phyloP scores from a whole-genome alignment of 1,140 invertebrate species.

The Akabosia matsudoensis region DNA sequence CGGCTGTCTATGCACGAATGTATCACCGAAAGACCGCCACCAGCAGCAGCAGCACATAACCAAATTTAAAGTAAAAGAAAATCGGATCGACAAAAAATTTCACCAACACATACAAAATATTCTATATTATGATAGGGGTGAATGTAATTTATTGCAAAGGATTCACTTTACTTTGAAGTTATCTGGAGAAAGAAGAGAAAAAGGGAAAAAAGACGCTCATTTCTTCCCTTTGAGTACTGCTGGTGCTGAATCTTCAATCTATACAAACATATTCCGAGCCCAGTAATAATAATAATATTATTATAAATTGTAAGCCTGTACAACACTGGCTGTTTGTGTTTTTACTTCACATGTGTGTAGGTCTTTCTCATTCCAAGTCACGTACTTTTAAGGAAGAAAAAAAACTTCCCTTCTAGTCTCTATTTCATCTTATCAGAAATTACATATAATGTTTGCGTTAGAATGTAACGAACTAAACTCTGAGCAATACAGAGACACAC shows the following conservation, averaged over 20 bases:
- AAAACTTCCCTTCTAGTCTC: neutral
- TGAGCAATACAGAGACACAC: too few species aligned
- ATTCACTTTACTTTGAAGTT: conserved; percentile 44
- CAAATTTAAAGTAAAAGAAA: neutral
- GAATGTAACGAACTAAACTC: too few species aligned
- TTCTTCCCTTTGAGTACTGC: conserved; percentile 29
- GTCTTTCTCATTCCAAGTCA: conserved; percentile 11
- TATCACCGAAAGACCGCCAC: neutral
- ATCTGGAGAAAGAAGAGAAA: conserved; percentile 29
- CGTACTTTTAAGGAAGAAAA: neutral
- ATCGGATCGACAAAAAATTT: neutral
- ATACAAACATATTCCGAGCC: neutral
- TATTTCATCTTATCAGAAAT: conserved; percentile 5
- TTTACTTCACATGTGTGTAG: conserved; percentile 6
- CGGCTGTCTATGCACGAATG: neutral
- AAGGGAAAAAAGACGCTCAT: conserved; percentile 29
- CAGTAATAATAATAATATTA: conserved; percentile 11
- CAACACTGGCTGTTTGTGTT: too few species aligned
- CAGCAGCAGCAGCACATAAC: neutral
- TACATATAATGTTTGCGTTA: neutral
- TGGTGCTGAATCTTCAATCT: conserved; percentile 8
- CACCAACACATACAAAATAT: neutral
- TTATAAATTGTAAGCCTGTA: neutral
- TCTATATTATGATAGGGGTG: conserved; percentile 3
- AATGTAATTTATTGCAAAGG: conserved; percentile 45